A percentile compares a stretch with the other conserved stretches of the same genome.
These are phyloP conservation scores for Pachliopta kotzebuea DNA, from an alignment of 2,888 invertebrate genomes.

Conservation along the genomic window DNA sequence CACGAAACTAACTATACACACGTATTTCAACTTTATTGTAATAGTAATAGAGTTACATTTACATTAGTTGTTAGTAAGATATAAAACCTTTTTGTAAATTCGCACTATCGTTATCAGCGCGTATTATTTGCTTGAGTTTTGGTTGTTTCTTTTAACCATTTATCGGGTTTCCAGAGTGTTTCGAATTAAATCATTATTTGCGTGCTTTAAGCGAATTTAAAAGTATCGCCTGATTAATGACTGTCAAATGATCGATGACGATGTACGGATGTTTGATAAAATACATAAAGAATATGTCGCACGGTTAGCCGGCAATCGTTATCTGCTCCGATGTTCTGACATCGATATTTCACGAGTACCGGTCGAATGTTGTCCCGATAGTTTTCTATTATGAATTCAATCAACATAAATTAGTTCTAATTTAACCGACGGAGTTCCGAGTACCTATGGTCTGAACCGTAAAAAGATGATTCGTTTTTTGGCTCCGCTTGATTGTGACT, in stretches of 20 bases:
- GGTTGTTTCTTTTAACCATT: slow-evolving; percentile 66
- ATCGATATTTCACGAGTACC: slow-evolving; percentile 46
- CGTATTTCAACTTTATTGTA: slow-evolving; percentile 32
- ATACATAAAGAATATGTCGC: slow-evolving; percentile 2
- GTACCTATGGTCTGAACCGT: slow-evolving; percentile 48
- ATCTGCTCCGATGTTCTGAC: slow-evolving; percentile 29
- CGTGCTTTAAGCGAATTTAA: slow-evolving; percentile 60
- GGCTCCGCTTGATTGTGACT: slow-evolving; percentile 55
- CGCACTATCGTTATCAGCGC: slow-evolving; percentile 64
- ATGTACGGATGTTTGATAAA: slow-evolving; percentile 37
- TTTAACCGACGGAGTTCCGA: slow-evolving; percentile 62
- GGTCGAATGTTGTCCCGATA: slow-evolving; percentile 59
- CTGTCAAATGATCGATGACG: slow-evolving; percentile 44
- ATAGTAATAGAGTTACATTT: slow-evolving; percentile 39
- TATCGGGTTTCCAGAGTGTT: slow-evolving; percentile 64
- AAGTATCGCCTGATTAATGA: slow-evolving; percentile 52
- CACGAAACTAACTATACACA: slow-evolving; percentile 43
- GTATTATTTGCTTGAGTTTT: slow-evolving; percentile 65
- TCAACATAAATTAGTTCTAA: slow-evolving; percentile 77
- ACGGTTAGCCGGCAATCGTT: background rate
- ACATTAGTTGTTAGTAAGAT: slow-evolving; percentile 28
- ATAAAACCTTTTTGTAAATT: slow-evolving; percentile 46
- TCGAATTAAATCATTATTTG: slow-evolving; percentile 72
- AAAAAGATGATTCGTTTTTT: slow-evolving; percentile 55
- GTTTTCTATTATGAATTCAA: slow-evolving; percentile 77